Base-by-base conservation (phyloP, 1,140 invertebrate species). In the Habropoda laboriosa region DNA sequence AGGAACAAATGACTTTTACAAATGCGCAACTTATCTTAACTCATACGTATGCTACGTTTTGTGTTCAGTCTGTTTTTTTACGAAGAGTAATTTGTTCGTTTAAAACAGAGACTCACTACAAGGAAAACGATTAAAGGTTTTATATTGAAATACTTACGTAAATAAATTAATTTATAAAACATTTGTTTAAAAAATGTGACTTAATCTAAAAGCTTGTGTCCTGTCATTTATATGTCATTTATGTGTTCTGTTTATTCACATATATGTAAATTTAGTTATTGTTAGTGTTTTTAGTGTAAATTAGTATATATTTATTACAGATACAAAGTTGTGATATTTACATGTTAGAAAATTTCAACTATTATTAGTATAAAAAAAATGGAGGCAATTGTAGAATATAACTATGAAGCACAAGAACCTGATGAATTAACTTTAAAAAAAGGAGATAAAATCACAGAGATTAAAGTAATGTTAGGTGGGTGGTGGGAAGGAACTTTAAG, bases 401-500 rank as follows among this genome's bases (percentile, higher is more conserved):
- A 97, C 87, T 98, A 98, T 89, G 94, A 94, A 81, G 96, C 97
- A 58, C 95, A 96, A 87, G 96, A 97, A 91, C 92, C 95, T 3
- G 96, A 97, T 90, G 97, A 99, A 94, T 92, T 99, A 83, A 96
- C 96, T 53, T 95, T 99, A 70, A 94, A 94, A 76, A 98, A 97
- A 90, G 98, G 98, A 75, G 98, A 99, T 91, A 94, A 98, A 42
- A 97, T 99, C 80, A 96, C 96, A 79, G 95, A 96, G 82, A 96
- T 98, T 58, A 95, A 97, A 81, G 95, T 96, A 67, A 96, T 98
- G 88, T 95, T 96, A 61, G 98, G 97, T 42, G 98, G 98, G 71
- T 99, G 99, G 99, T 99, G 97, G 97, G 96, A 98, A 93, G 99
- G 99, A 7, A 97, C 96, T n/a, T 92, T 99, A 30, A 94, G 95